These are phyloP conservation scores for Tiliacea citrago DNA, from an alignment of 2,888 invertebrate species.

Conservation along the genomic window DNA sequence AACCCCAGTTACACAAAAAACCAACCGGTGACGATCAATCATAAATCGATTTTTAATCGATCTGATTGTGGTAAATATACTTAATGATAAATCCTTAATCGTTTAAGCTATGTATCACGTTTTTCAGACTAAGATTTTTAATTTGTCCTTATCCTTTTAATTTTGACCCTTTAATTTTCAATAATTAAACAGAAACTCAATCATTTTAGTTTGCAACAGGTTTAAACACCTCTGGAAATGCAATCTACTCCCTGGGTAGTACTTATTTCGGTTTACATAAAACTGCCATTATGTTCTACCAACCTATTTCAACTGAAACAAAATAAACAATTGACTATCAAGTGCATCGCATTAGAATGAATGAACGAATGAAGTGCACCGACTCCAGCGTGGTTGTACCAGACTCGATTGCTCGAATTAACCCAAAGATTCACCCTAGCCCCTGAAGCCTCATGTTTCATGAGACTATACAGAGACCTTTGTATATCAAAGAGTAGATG, in stretches of 20 bases:
- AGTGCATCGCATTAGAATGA: conserved; percentile 19
- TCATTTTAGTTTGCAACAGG: neutral
- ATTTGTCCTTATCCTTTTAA: no score
- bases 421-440: no score
- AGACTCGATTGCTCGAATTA: no score
- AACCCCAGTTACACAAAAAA: conserved; percentile 2
- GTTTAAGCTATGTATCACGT: conserved; percentile 30
- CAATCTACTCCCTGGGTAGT: no score
- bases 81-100: conserved; percentile 12
- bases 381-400: no score
- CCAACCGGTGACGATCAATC: conserved; percentile 19
- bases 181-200: neutral
- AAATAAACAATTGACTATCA: conserved; percentile 1
- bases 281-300: neutral
- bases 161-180: neutral
- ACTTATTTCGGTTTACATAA: neutral
- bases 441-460: no score
- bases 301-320: neutral
- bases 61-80: conserved; percentile 6
- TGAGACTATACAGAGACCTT: no score
- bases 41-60: conserved; percentile 29
- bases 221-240: neutral
- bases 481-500: no score
- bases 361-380: no score
- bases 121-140: neutral